phyloP scores from a whole-genome alignment of 2,113 vertebrate species.

The Smithornis capensis region DNA sequence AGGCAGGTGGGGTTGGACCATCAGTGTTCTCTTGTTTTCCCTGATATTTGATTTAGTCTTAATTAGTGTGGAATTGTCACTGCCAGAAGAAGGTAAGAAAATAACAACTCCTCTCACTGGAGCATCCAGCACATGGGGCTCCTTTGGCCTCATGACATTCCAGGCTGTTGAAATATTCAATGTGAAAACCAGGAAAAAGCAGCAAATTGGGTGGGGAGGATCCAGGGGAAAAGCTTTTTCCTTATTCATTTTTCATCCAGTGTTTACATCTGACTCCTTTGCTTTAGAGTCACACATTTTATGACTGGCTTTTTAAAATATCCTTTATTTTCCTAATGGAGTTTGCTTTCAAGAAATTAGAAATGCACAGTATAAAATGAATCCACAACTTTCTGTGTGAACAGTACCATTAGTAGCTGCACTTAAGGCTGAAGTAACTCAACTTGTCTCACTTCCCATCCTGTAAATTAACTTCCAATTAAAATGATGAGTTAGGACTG shows the following conservation, averaged over 20 bases:
- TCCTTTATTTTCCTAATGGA: neutral
- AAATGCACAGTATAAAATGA: neutral
- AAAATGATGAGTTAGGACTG: neutral
- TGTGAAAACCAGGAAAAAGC: neutral
- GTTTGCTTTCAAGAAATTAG: neutral
- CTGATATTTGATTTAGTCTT: fast-evolving
- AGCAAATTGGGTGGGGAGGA: neutral
- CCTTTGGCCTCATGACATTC: fast-evolving
- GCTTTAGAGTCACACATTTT: neutral
- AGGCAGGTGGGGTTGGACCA: constrained; percentile 79
- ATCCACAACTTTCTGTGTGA: neutral
- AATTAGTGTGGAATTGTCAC: neutral
- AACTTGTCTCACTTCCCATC: neutral
- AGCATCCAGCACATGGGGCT: neutral
- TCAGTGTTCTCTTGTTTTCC: neutral
- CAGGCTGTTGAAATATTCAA: neutral
- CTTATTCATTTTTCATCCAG: neutral
- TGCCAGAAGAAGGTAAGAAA: neutral
- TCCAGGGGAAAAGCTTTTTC: neutral
- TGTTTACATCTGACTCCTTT: neutral
- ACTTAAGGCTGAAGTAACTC: neutral
- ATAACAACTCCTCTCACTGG: fast-evolving
- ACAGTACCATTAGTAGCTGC: neutral
- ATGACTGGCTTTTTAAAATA: neutral
- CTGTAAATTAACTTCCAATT: neutral